Evolutionary conservation across 2,113 vertebrate species (phyloP).

Genomic region (Xiphophorus hellerii): DNA sequence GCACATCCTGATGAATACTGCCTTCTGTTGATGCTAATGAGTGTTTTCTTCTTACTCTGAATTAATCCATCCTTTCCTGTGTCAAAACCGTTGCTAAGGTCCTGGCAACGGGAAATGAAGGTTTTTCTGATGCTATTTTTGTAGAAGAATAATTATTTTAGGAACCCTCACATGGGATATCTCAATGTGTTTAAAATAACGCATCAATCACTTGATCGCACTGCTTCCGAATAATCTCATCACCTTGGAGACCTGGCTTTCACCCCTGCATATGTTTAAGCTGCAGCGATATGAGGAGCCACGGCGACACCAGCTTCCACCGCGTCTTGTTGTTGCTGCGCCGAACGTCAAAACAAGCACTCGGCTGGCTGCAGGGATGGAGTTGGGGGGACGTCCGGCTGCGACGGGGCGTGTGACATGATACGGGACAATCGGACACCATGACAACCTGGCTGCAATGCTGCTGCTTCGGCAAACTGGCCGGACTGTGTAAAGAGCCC

Average conservation of each 20-base stretch:
- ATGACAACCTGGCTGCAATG: slow-evolving; percentile 69
- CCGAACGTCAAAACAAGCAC: slow-evolving; percentile 44
- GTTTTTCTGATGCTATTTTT: not conserved
- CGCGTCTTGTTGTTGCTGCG: slow-evolving; percentile 19
- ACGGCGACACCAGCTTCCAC: slow-evolving; percentile 17
- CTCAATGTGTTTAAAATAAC: not conserved
- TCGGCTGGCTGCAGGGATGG: slow-evolving; percentile 32
- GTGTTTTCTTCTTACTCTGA: not conserved
- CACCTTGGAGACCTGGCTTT: not conserved
- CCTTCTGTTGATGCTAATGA: not conserved
- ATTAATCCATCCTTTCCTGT: not conserved
- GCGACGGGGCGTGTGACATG: slow-evolving; percentile 57
- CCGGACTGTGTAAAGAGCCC: slow-evolving; percentile 43
- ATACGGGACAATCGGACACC: slow-evolving; percentile 62
- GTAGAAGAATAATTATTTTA: not conserved
- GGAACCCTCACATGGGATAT: not conserved
- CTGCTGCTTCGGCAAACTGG: slow-evolving; percentile 55
- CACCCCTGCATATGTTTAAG: too few species aligned
- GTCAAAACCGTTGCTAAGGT: not conserved
- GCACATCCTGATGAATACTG: not conserved
- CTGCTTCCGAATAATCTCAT: not conserved
- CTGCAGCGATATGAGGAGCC: not conserved
- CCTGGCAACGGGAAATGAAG: not conserved
- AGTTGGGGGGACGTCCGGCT: slow-evolving; percentile 40
- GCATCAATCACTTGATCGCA: not conserved